Evolutionary conservation across 2,113 vertebrate species (phyloP), one percentile per base, ranked within the genome.

Genomic region (Colistium nudipinnis): DNA sequence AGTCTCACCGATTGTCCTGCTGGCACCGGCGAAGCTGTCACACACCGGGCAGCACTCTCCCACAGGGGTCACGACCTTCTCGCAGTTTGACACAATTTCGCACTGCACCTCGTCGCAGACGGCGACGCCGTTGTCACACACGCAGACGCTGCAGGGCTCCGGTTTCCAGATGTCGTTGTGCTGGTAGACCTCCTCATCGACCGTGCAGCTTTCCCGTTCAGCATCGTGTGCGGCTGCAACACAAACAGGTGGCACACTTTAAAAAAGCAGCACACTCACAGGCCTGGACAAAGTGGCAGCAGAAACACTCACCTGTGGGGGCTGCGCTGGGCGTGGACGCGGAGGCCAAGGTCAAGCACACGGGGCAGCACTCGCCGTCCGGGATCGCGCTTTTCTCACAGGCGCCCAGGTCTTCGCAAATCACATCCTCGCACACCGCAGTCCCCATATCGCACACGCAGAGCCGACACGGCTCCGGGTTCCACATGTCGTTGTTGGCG

Each of bases 31-130:
- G 0, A 89, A 88, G 45, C 9, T 89, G 16, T 91, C 79, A 24
- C 98, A 99, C 47, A 95, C 91, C 0, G 95, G 94, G 68, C 98
- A 99, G 89, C 98, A 99, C 57, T 98, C 95, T 20, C 96, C 98
- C 0, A 93, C 62, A 0, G 94, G 95, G 0, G 92, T 91, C 20
- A 91, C 53, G 0, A 94, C 91, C 49, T 94, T 94, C 22, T 94
- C 94, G 67, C 98, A 99, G 71, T 91, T 90, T 1, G 91, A 30
- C 52, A 92, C 7, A 0, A 93, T 84, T 0, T 90, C 92, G 38
- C 98, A 99, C 45, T 91, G 91, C 61, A 98, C 95, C 59, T 95
- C 93, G 25, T 99, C 97, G 0, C 98, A 99, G 44, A 99, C 88
- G 57, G 94, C 90, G 1, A 93, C 91, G 17, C 97, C 97, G 0